Evolutionary conservation across 2,797 vertebrate species (phyloP).

Genomic region (Leptoclinus maculatus): DNA sequence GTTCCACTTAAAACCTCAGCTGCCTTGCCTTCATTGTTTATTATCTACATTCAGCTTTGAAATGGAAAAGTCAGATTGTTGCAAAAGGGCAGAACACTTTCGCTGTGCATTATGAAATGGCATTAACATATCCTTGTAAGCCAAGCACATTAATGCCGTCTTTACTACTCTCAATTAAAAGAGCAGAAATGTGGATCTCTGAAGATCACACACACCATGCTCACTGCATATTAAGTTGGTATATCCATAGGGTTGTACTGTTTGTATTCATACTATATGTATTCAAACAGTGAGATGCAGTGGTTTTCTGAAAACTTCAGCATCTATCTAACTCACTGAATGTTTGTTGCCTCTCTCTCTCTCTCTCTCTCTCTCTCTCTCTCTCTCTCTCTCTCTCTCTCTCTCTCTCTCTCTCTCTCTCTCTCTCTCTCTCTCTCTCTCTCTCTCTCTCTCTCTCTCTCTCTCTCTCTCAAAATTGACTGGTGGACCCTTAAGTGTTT

Average conservation of each 20-base stretch:
- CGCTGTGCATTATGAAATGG: neutral
- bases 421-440: too few relatives aligned
- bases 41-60: constrained; percentile 1
- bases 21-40: constrained; percentile 6
- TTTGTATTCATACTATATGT: neutral
- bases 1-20: constrained; percentile 33
- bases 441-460: too few relatives aligned
- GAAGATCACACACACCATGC: neutral
- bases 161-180: neutral
- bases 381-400: neutral
- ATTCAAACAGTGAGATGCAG: neutral
- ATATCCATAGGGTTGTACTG: neutral
- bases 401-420: too few relatives aligned
- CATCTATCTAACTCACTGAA: too few relatives aligned
- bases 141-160: neutral
- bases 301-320: neutral
- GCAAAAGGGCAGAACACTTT: neutral
- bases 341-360: too few relatives aligned
- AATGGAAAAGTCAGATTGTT: constrained; percentile 3
- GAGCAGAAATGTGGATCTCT: neutral
- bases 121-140: neutral
- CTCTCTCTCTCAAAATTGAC: neutral
- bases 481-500: neutral
- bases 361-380: too few relatives aligned
- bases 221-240: neutral